These are phyloP conservation scores for Atrina japonica DNA, from an alignment of 2,888 invertebrate species.

Conservation along the genomic window DNA sequence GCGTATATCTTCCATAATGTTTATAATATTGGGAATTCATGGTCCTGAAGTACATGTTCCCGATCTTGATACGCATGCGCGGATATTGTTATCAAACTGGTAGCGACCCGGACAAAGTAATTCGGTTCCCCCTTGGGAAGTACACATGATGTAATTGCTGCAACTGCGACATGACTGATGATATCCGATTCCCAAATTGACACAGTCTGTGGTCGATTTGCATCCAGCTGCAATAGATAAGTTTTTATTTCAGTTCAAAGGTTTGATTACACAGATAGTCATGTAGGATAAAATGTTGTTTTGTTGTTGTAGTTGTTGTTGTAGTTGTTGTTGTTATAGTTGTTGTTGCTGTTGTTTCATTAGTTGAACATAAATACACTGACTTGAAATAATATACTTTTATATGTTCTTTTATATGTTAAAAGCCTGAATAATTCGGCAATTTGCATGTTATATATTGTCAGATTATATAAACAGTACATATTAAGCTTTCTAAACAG, in stretches of 20 bases:
- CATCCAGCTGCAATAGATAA: slow-evolving; percentile 53
- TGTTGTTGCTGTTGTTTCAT: neutral
- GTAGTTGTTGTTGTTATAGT: neutral
- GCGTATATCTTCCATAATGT: too few species aligned
- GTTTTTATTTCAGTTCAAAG: too few species aligned
- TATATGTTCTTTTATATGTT: too few species aligned
- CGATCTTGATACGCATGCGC: slow-evolving; percentile 56
- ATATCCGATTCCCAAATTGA: slow-evolving; percentile 49
- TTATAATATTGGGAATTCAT: too few species aligned
- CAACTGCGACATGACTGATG: slow-evolving; percentile 62
- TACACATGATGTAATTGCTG: slow-evolving; percentile 57
- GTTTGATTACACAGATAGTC: too few species aligned
- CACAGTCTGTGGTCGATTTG: slow-evolving; percentile 15
- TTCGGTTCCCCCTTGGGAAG: slow-evolving; percentile 49
- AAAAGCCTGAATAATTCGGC: too few species aligned
- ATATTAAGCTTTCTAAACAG: too few species aligned
- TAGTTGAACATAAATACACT: too few species aligned
- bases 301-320: neutral
- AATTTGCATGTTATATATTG: too few species aligned
- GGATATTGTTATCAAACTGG: slow-evolving; percentile 60
- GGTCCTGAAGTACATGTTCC: slow-evolving; percentile 48
- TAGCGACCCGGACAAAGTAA: slow-evolving; percentile 58
- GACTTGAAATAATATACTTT: too few species aligned
- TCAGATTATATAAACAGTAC: too few species aligned
- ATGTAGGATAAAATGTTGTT: too few species aligned